These are phyloP conservation scores for Eubasilissa regina DNA, from an alignment of 1,140 invertebrate genomes.

Conservation along the genomic window DNA sequence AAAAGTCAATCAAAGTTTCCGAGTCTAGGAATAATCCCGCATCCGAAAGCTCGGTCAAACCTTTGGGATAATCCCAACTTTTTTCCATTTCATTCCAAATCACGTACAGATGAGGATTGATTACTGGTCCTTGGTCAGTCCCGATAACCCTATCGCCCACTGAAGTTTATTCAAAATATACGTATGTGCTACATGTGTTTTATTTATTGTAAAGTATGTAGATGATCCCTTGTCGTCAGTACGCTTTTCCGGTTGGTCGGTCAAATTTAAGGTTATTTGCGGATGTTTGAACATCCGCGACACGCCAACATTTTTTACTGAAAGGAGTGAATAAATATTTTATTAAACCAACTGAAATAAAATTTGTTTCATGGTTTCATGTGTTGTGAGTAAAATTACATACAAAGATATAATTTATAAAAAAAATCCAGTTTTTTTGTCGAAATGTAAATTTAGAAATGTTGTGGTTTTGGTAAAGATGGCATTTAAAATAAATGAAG, in stretches of 20 bases:
- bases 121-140: constrained; percentile 3
- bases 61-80: background rate
- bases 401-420: no score
- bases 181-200: background rate
- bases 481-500: no score
- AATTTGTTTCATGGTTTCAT: no score
- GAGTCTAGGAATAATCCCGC: background rate
- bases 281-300: background rate
- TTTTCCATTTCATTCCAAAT: constrained; percentile 17
- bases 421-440: no score
- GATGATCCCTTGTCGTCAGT: background rate
- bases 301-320: background rate
- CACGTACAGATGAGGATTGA: constrained; percentile 40
- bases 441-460: no score
- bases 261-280: background rate
- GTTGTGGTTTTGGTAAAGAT: no score
- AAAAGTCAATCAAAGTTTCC: constrained; percentile 32
- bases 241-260: background rate
- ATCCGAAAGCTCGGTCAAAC: constrained; percentile 8
- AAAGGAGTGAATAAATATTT: no score
- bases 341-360: no score
- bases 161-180: background rate
- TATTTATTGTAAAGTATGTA: background rate
- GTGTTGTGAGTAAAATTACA: no score
- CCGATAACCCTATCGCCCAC: background rate